These are phyloP conservation scores for Pavo muticus DNA, from an alignment of 2,113 vertebrate genomes.

Conservation along the genomic window DNA sequence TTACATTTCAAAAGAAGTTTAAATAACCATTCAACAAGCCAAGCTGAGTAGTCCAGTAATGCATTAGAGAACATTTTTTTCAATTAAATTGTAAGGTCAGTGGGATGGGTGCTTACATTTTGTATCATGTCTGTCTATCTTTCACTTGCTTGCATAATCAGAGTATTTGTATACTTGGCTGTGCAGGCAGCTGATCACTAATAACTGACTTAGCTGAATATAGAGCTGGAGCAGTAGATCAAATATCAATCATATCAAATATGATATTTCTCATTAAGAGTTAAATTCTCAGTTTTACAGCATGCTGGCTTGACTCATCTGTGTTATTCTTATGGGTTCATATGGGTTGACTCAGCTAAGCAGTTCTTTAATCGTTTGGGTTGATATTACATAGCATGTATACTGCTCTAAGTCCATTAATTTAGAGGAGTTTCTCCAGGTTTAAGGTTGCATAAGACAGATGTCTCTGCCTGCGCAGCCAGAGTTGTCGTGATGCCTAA, in stretches of 20 bases:
- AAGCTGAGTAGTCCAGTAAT: neutral
- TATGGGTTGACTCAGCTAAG: neutral
- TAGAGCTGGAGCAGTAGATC: neutral
- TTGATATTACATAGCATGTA: neutral
- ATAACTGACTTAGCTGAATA: neutral
- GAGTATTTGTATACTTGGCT: neutral
- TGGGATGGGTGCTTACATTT: neutral
- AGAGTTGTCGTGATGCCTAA: rapidly evolving
- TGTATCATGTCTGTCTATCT: neutral
- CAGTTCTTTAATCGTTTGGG: neutral
- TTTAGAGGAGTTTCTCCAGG: neutral
- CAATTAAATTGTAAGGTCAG: neutral
- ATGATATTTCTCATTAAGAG: neutral
- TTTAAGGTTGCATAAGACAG: neutral
- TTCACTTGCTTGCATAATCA: neutral
- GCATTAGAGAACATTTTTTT: neutral
- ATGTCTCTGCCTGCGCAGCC: neutral
- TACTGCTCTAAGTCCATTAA: neutral
- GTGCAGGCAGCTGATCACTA: neutral
- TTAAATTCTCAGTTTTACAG: neutral
- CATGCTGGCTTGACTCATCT: neutral
- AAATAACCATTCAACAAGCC: neutral
- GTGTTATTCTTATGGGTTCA: neutral
- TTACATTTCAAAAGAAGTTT: neutral
- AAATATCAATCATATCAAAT: neutral